Evolutionary conservation across 2,888 invertebrate genomes (phyloP), one percentile per base, ranked within the genome.

Genomic region (Dicyrtoma fusca): DNA sequence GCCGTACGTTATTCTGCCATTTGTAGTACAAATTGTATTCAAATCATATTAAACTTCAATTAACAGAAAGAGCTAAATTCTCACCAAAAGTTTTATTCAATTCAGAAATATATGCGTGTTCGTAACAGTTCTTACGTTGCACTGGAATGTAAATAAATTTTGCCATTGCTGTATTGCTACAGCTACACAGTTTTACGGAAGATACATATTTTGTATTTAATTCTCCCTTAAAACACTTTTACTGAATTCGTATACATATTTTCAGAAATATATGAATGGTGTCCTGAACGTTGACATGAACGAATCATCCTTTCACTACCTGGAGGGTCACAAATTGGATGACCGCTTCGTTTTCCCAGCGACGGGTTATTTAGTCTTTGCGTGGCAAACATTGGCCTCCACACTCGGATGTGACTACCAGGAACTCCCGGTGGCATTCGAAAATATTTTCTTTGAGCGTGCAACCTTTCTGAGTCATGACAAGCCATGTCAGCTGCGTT

Each of bases 381-480:
- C 91, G 1, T 95, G 95, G 95, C 90, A 89, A 83, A 91, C 92
- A 0, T 88, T 91, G 81, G 93, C 94, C 1, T 93, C 92, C 84
- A 84, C 92, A 75, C 87, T 88, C 75, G 90, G 90, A 69, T 87
- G 85, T 70, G 90, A 91, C 78, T 88, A 86, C 79, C 90, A 92
- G 80, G 89, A 92, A 81, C 87, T 92, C 44, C 90, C 95, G 0
- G 90, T 98, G 0, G 86, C 93, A 3, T 87, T 98, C 79, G 95
- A 97, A 84, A 89, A 97, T 84, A 88, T 97, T 1, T 90, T 92
- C 79, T 94, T 98, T 84, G 91, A 91, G 81, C 89, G 95, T 72
- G 97, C 97, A 6, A 97, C 97, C 4, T 93, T 97, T 78, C 87
- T 98, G 84, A 92, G 92, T 19, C 92, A 92, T 82, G 91, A 92